A percentile compares a stretch with the other conserved stretches of the same genome.
These are phyloP conservation scores for Nymphalis io DNA, from an alignment of 1,140 invertebrate genomes.

Conservation along the genomic window DNA sequence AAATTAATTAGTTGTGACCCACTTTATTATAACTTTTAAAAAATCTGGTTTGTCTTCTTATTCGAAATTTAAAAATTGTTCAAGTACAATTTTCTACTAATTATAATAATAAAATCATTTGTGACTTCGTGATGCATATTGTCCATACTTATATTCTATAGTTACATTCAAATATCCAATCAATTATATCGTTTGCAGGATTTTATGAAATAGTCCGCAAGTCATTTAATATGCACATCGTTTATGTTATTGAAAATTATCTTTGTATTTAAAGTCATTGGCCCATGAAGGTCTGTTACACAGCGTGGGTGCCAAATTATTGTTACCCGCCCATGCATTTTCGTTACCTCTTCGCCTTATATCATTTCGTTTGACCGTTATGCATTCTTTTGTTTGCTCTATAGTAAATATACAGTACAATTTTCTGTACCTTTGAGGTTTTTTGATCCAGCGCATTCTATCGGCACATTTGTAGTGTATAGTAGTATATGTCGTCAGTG, in stretches of 20 bases:
- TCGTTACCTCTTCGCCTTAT: constrained; percentile 25
- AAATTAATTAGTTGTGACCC: too few species aligned
- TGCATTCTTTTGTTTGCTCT: constrained; percentile 29
- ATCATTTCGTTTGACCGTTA: constrained; percentile 26
- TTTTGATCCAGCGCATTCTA: background rate
- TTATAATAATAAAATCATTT: too few species aligned
- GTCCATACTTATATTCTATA: too few species aligned
- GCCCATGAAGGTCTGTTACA: constrained; percentile 44
- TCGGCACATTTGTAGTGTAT: background rate
- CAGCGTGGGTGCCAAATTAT: constrained; percentile 48
- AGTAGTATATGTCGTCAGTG: constrained; percentile 6
- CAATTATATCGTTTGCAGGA: background rate
- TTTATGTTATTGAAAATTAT: constrained; percentile 14
- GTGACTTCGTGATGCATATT: too few species aligned
- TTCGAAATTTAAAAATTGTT: too few species aligned
- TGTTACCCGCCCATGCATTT: constrained; percentile 49
- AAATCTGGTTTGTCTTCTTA: too few species aligned
- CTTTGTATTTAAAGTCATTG: constrained; percentile 37
- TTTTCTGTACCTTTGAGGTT: constrained; percentile 4
- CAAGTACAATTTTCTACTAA: too few species aligned
- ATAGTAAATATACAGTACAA: background rate
- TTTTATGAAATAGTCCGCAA: background rate
- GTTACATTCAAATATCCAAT: too few species aligned
- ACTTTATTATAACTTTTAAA: too few species aligned
- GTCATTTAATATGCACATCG: too few species aligned